These are phyloP conservation scores for Acanthis flammea DNA, from an alignment of 2,797 vertebrate genomes.

Conservation along the genomic window DNA sequence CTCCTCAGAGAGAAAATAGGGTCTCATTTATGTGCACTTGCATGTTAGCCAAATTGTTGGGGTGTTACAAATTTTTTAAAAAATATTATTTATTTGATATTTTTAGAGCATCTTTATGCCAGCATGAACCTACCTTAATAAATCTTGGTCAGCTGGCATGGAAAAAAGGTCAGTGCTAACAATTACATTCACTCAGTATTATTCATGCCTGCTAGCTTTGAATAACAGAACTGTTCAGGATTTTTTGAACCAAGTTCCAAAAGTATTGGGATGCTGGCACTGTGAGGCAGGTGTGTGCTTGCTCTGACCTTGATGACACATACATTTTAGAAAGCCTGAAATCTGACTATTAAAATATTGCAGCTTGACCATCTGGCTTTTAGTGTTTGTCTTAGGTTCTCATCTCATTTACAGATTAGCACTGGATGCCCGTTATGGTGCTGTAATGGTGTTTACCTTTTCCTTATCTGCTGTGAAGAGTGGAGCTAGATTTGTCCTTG, in stretches of 20 bases:
- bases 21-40: conserved; percentile 15
- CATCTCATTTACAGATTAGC: neutral
- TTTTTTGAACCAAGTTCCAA: neutral
- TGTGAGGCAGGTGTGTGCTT: neutral
- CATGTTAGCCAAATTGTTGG: neutral
- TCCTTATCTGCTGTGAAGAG: neutral
- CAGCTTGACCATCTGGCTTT: neutral
- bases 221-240: neutral
- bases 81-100: neutral
- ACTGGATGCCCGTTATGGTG: neutral
- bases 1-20: neutral
- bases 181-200: neutral
- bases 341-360: neutral
- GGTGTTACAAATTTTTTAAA: neutral
- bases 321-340: neutral
- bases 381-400: neutral
- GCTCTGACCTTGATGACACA: neutral
- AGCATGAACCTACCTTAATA: neutral
- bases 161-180: neutral
- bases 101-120: neutral
- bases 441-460: neutral
- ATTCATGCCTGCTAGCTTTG: neutral
- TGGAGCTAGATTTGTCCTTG: neutral
- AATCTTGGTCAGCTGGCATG: neutral
- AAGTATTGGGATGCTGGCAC: neutral